Percentiles rank a stretch among this genome's conserved stretches.
Conservation (phyloP, 2,888 invertebrate genomes). For the Syritta pipiens region DNA sequence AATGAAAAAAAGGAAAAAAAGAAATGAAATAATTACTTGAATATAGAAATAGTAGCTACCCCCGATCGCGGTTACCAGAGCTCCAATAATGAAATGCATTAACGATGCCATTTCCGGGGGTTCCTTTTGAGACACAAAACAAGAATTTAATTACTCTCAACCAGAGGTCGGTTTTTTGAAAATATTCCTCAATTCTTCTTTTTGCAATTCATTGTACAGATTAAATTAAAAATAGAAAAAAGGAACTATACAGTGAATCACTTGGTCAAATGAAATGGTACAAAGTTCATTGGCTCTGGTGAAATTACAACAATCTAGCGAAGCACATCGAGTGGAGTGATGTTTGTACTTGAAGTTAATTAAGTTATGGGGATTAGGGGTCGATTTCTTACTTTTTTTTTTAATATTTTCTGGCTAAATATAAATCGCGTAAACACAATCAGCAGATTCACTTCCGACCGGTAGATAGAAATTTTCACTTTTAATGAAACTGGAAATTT, state of each 20-base stretch:
- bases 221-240: slow-evolving; percentile 23
- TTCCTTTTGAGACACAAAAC: not conserved
- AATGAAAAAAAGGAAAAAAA: not conserved
- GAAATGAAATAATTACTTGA: slow-evolving; percentile 74
- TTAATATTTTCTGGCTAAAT: too few relatives aligned
- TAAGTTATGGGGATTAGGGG: too few relatives aligned
- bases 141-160: not conserved
- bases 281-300: slow-evolving; percentile 3
- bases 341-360: too few relatives aligned
- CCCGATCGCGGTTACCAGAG: slow-evolving; percentile 75
- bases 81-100: slow-evolving; percentile 75
- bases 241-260: slow-evolving; percentile 9
- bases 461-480: slow-evolving; percentile 23
- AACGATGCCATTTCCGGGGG: slow-evolving; percentile 65
- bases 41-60: slow-evolving; percentile 75
- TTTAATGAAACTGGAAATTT: not conserved
- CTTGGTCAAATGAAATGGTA: not conserved
- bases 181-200: not conserved
- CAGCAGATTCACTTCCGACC: not conserved
- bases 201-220: slow-evolving; percentile 12
- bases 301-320: slow-evolving; percentile 2
- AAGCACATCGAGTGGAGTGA: not conserved
- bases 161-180: slow-evolving; percentile 21
- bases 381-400: slow-evolving; percentile 36
- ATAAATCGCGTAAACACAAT: not conserved